Base-by-base conservation (phyloP, 2,888 invertebrate species). In the Cantharis lateralis region DNA sequence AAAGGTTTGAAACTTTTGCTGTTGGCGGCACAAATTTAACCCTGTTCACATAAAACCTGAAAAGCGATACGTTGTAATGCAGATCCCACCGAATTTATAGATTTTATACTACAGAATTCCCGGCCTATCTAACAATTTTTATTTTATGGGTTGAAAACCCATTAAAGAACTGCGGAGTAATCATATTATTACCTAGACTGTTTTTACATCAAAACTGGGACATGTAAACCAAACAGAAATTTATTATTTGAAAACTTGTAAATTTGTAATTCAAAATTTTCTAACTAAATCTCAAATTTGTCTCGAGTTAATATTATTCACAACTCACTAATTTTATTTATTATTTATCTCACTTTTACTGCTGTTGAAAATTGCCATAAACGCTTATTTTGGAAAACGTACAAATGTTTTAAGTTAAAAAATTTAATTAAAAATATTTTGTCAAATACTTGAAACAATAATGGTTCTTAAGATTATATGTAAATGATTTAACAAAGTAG, bases 401-500 rank as follows among this genome's bases (percentile, higher is more conserved):
- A 48, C 48, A 48, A 48, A 48, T 48, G 48, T 66, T 66, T 66
- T 13, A 66, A 66, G 11, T 66, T 66, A 66, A 66, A 20, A 66
- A 18, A 66, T 66, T 66, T 66, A 66, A 66, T 66, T 66, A 66
- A 66, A 66, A 66, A 24, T 66, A 24, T 24, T 66, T 24, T 66
- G 64, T 24, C 64, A 66, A 66, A 66, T 66, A 66, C 64, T 66
- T 66, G 64, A 66, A 66, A 71, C 78, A 79, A 79, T 80, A 81
- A 81, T 80, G 81, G 81, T 80, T 80, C 78, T 78, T 48, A 68
- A 79, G 77, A 82, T 82, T 81, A 81, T 81, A 82, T 79, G 84
- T 83, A 85, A 85, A 85, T 85, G 83, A 84, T 84, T 86, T 85
- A 85, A 82, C 82, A 81, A 81, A 81, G 78, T 79, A 78, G 81